Base-by-base conservation (phyloP, 2,113 vertebrate genomes). In the Osmerus eperlanus region DNA sequence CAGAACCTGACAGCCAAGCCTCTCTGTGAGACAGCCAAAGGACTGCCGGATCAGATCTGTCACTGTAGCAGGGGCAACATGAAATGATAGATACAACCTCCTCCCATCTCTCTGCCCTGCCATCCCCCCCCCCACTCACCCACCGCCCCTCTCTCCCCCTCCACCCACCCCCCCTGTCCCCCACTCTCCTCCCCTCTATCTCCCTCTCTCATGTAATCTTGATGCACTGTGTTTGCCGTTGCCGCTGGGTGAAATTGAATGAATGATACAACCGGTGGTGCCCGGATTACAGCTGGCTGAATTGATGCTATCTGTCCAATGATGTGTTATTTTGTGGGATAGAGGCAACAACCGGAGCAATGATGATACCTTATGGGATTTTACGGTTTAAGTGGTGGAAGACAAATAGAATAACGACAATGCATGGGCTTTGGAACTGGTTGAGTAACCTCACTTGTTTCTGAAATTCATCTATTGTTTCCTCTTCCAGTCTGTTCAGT, bases 301-400 rank as follows among this genome's bases (percentile, higher is more conserved):
- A 87, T 89, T 89, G 87, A 89, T 89, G 83, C 84, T 90, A 89
- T 89, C 83, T 85, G 85, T 88, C 86, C 83, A 83, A 84, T 89
- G 85, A 90, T 90, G 89, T 88, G 87, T 89, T 89, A 89, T 89
- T 89, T 89, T 89, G 83, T 87, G 81, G 75, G 84, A 87, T 85
- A 86, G 82, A 88, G 85, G 87, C 86, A 86, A 88, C 85, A 89
- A 86, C 79, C 84, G 80, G 72, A 85, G 85, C 81, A 85, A 88
- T 90, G 84, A 84, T 81, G 25, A 71, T 78, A 72, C 79, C 85
- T 80, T 75, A 67, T 83, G 84, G 86, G 86, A 87, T 88, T 88
- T 84, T 85, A 84, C 80, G 86, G 79, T 88, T 88, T 85, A 88
- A 87, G 84, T 86, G 86, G 79, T 75, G 76, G 83, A 87, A 89